phyloP scores from a whole-genome alignment of 2,797 vertebrate genomes.

The Eulemur albifrons region DNA sequence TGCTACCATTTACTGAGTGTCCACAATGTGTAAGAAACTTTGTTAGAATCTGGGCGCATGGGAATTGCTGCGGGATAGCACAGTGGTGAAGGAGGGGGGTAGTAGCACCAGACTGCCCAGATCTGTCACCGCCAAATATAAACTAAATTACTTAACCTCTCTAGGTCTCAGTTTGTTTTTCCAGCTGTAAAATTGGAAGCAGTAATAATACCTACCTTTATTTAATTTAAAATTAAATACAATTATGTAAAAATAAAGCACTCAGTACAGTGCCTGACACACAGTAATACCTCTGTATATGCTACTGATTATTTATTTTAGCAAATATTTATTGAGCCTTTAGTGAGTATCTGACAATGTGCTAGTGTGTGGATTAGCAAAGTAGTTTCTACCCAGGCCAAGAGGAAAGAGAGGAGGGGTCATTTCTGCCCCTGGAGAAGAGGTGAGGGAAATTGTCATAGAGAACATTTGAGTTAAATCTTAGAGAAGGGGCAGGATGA shows the following conservation, averaged over 20 bases:
- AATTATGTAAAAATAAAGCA: background rate
- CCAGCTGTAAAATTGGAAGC: background rate
- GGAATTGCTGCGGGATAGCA: background rate
- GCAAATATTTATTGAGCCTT: background rate
- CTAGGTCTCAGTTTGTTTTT: background rate
- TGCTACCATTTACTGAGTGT: background rate
- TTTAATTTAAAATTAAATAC: conserved; percentile 21
- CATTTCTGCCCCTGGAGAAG: background rate
- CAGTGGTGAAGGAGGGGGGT: background rate
- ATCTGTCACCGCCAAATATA: background rate
- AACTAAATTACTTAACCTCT: background rate
- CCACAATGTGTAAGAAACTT: background rate
- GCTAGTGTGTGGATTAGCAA: background rate
- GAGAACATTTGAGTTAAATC: background rate
- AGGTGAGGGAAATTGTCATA: background rate
- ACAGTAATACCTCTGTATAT: background rate
- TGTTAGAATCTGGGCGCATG: background rate
- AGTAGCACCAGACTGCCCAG: background rate
- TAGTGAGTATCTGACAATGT: background rate
- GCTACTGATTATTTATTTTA: background rate
- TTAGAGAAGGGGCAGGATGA: background rate
- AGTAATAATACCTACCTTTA: background rate
- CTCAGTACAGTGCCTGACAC: background rate
- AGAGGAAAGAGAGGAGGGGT: background rate
- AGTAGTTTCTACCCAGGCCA: background rate